Evolutionary conservation across 2,113 vertebrate genomes (phyloP).

Genomic region (Harpagus bidentatus): DNA sequence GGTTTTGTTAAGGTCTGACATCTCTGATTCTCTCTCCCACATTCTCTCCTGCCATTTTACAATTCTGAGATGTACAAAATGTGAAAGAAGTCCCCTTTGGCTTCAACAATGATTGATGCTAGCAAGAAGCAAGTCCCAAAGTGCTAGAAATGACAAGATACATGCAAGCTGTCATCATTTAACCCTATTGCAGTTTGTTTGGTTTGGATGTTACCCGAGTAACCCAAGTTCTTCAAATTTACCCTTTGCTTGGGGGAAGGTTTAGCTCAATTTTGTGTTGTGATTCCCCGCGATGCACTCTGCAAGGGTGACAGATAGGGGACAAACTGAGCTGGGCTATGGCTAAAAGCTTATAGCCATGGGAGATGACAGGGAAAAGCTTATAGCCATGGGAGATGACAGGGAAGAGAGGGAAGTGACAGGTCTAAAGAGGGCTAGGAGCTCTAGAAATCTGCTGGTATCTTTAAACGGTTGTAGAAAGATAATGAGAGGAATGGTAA

Average conservation of each 20-base stretch:
- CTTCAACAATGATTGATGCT: not conserved
- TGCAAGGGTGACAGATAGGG: not conserved
- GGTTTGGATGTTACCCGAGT: not conserved
- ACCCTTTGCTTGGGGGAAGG: not conserved
- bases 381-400: not conserved
- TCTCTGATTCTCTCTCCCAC: not conserved
- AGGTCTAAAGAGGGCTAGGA: not conserved
- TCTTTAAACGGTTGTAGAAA: not conserved
- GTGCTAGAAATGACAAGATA: constrained; percentile 2
- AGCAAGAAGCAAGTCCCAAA: not conserved
- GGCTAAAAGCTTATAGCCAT: not conserved
- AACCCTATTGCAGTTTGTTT: not conserved
- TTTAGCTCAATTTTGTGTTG: not conserved
- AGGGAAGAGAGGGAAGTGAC: not conserved
- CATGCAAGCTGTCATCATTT: not conserved
- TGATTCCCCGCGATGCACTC: not conserved
- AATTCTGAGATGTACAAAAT: not conserved
- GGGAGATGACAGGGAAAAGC: not conserved
- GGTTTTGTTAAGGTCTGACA: not conserved
- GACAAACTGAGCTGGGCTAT: not conserved
- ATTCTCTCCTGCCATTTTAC: not conserved
- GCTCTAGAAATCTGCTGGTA: not conserved
- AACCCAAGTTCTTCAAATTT: not conserved
- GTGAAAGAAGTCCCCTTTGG: not conserved
- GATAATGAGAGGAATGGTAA: not conserved